Percentiles rank a stretch among this genome's conserved stretches.
Evolutionary conservation across 2,797 vertebrate genomes (phyloP).

Genomic region (Acestrorhynchus altus): DNA sequence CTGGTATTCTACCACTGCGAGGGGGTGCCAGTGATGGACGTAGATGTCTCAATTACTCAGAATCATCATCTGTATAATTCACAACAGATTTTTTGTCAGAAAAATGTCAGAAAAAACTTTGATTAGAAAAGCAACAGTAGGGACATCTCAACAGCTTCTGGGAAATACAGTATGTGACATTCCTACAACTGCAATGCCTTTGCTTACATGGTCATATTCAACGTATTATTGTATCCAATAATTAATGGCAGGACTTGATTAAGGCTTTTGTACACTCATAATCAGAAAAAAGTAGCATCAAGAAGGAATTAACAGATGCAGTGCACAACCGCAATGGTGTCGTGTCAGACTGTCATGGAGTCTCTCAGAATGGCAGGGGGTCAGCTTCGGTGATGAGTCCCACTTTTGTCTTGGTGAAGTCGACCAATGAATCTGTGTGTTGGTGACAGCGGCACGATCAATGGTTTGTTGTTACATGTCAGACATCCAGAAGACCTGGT

Average conservation of each 20-base stretch:
- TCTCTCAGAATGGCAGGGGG: too few species aligned
- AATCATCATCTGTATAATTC: conserved; percentile 64
- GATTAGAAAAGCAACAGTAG: conserved; percentile 59
- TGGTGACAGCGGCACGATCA: too few species aligned
- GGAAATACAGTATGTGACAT: conserved; percentile 1
- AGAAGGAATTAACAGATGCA: too few species aligned
- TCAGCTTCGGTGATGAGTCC: too few species aligned
- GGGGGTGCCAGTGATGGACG: conserved; percentile 59
- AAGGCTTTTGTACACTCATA: too few species aligned
- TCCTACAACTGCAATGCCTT: not conserved
- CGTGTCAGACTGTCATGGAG: too few species aligned
- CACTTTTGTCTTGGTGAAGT: too few species aligned
- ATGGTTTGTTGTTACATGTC: too few species aligned
- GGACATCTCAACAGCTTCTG: conserved; percentile 18
- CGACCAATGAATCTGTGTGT: too few species aligned
- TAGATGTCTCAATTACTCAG: conserved; percentile 69
- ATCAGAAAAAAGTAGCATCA: too few species aligned
- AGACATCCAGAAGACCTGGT: too few species aligned
- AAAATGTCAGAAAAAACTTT: conserved; percentile 39
- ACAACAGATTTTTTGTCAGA: conserved; percentile 45
- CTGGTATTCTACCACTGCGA: conserved; percentile 39
- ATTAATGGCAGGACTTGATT: not conserved
- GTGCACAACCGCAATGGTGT: too few species aligned
- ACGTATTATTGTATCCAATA: not conserved
- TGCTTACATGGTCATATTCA: not conserved